A percentile compares a stretch with the other conserved stretches of the same genome.
phyloP scores from a whole-genome alignment of 1,140 invertebrate genomes.

The Drosophila leontia region DNA sequence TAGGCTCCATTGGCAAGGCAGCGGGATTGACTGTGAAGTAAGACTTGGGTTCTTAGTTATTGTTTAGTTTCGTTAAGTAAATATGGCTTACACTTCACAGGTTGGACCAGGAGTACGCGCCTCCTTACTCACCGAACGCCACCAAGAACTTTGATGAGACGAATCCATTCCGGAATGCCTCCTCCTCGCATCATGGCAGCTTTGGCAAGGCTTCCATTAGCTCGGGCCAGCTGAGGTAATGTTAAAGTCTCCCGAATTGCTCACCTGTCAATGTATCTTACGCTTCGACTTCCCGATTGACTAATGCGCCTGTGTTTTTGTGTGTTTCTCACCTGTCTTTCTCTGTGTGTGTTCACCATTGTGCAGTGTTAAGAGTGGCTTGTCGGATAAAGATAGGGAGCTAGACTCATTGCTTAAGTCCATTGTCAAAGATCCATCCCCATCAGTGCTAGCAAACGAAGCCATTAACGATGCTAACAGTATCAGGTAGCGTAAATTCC shows the following conservation, averaged over 20 bases:
- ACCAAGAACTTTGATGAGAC: conserved; percentile 83
- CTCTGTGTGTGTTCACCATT: conserved; percentile 65
- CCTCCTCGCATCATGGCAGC: conserved; percentile 78
- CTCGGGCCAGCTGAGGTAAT: conserved; percentile 81
- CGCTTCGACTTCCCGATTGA: conserved; percentile 53
- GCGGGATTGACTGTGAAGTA: conserved; percentile 82
- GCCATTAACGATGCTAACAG: conserved; percentile 85
- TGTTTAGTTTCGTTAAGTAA: too few species aligned
- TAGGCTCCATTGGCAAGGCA: conserved; percentile 81
- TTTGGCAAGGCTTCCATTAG: conserved; percentile 85
- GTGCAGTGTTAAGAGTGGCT: conserved; percentile 86
- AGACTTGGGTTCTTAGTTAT: conserved; percentile 2
- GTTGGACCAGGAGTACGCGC: conserved; percentile 74
- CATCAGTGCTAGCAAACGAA: conserved; percentile 86
- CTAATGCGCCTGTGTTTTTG: conserved; percentile 68
- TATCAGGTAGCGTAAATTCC: conserved; percentile 82
- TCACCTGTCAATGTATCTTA: conserved; percentile 16
- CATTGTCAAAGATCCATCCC: conserved; percentile 87
- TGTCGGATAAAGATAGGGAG: conserved; percentile 86
- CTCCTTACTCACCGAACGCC: conserved; percentile 73
- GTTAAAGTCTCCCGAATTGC: neutral
- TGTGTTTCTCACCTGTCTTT: conserved; percentile 60
- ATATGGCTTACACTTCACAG: conserved; percentile 17
- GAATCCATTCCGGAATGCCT: conserved; percentile 79
- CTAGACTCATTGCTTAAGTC: conserved; percentile 87